Percentiles rank a stretch among this genome's conserved stretches.
These are phyloP conservation scores for Oxygymnocypris stewartii DNA, from an alignment of 2,113 vertebrate species.

Conservation along the genomic window DNA sequence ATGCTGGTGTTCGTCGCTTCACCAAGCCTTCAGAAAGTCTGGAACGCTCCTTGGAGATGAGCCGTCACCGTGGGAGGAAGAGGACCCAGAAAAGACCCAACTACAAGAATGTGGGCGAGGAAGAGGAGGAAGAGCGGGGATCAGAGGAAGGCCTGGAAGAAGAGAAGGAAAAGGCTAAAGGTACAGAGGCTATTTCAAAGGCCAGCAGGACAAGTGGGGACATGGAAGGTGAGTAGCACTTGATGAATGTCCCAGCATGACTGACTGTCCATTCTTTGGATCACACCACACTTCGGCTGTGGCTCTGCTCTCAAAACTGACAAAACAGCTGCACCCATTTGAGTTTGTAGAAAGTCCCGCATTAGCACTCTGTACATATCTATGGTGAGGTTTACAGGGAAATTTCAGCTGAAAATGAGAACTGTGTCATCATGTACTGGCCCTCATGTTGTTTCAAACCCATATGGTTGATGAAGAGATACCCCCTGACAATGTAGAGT, in stretches of 20 bases:
- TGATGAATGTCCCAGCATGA: conserved; percentile 58
- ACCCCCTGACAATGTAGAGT: too few relatives aligned
- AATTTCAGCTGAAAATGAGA: not conserved
- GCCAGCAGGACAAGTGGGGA: conserved; percentile 87
- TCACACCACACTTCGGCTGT: conserved; percentile 50
- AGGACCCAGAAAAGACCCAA: conserved; percentile 92
- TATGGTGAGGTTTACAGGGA: not conserved
- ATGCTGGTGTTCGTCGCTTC: conserved; percentile 87
- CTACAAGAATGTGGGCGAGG: conserved; percentile 98
- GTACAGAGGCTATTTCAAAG: conserved; percentile 86
- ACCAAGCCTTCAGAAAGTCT: conserved; percentile 90
- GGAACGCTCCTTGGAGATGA: conserved; percentile 94
- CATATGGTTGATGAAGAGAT: too few relatives aligned
- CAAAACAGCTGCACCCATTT: not conserved
- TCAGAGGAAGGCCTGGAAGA: conserved; percentile 78
- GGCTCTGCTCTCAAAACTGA: conserved; percentile 65
- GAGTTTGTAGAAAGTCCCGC: not conserved
- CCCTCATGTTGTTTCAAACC: not conserved
- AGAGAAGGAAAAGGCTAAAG: conserved; percentile 79
- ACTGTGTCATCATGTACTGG: not conserved
- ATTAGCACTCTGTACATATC: not conserved
- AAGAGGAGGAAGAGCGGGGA: conserved; percentile 90
- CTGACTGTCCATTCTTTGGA: conserved; percentile 56
- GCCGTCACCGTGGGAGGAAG: conserved; percentile 89
- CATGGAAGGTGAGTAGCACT: conserved; percentile 87